Percentiles rank a stretch among this genome's conserved stretches.
phyloP scores from a whole-genome alignment of 2,797 vertebrate genomes.

The Rhinatrema bivittatum region DNA sequence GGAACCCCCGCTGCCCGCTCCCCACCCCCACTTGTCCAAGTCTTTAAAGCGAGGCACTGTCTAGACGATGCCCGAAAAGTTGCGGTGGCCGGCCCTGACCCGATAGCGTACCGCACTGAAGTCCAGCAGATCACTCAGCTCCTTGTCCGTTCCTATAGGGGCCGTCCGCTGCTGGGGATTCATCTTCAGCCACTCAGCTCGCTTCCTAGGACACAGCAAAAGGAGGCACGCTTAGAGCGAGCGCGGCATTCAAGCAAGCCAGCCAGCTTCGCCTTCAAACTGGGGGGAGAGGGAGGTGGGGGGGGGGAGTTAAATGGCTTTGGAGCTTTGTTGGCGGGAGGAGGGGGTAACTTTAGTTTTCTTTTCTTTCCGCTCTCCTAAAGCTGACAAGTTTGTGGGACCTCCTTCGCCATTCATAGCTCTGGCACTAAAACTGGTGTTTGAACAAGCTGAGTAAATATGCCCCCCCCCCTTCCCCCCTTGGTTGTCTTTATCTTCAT shows the following conservation, averaged over 20 bases:
- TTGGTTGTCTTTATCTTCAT: too few relatives aligned
- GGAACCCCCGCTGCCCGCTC: too few relatives aligned
- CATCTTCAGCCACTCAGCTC: slow-evolving; percentile 75
- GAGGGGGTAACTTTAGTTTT: background rate
- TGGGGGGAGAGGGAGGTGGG: background rate
- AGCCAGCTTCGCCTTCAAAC: background rate
- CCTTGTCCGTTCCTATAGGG: slow-evolving; percentile 98
- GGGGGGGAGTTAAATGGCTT: background rate
- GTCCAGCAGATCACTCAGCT: slow-evolving; percentile 97
- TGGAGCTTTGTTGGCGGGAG: too few relatives aligned
- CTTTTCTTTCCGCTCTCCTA: too few relatives aligned
- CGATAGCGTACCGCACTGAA: slow-evolving; percentile 89
- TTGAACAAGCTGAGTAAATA: too few relatives aligned
- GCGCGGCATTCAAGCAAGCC: background rate
- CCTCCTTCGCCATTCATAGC: too few relatives aligned
- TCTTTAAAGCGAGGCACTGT: slow-evolving; percentile 49
- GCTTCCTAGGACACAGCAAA: slow-evolving; percentile 34
- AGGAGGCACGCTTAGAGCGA: slow-evolving; percentile 7
- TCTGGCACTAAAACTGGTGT: too few relatives aligned
- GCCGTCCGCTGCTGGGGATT: slow-evolving; percentile 98
- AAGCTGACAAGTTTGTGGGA: too few relatives aligned
- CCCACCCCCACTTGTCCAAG: slow-evolving; percentile 40
- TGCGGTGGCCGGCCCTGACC: slow-evolving; percentile 44
- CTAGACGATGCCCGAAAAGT: slow-evolving; percentile 63
- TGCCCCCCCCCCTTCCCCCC: background rate